Base-by-base conservation (phyloP, 2,888 invertebrate species). In the Plusia festucae region DNA sequence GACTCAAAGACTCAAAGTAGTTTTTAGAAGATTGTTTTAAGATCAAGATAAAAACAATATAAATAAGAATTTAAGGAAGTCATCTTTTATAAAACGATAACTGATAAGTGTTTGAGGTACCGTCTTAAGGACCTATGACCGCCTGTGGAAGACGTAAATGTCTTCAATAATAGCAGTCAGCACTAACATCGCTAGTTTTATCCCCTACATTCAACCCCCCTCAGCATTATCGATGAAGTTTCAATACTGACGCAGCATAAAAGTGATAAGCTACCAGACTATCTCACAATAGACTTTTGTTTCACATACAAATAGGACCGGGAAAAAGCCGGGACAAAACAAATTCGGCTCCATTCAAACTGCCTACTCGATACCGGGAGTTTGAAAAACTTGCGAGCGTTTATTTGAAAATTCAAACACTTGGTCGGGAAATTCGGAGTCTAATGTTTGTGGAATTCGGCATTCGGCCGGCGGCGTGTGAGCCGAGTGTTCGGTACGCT, bases 401-500 rank as follows among this genome's bases (percentile, higher is more conserved):
- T 32, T 68, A 70, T 71, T 71, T 64, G 70, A 44, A 70, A 68
- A 70, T 78, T 68, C 64, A 56, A 54, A 69, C 63, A 72, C 62
- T 53, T 60, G 62, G 60, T 44, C 63, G 54, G 64, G 59, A 70
- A 65, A 65, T 65, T 58, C 70, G 57, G 49, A 57, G 53, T 15
- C 62, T 73, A 71, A 77, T 76, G 56, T 76, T 78, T 65, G 69
- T 55, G 60, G 63, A 54, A 65, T 68, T 66, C 32, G 64, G 67
- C 65, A 54, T 66, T 65, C 61, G 13, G 59, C 61, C n/a, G 53
- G 49, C 24, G 70, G 56, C 16, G 8, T 53, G 61, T 59, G 70
- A 56, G 53, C 58, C 53, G 24, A 51, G 55, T 32, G 59, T 27
- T 8, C 40, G 44, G 58, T 51, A 34, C 51, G 20, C 20, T 52